phyloP scores from a whole-genome alignment of 2,888 invertebrate genomes.

The Limnephilus lunatus region DNA sequence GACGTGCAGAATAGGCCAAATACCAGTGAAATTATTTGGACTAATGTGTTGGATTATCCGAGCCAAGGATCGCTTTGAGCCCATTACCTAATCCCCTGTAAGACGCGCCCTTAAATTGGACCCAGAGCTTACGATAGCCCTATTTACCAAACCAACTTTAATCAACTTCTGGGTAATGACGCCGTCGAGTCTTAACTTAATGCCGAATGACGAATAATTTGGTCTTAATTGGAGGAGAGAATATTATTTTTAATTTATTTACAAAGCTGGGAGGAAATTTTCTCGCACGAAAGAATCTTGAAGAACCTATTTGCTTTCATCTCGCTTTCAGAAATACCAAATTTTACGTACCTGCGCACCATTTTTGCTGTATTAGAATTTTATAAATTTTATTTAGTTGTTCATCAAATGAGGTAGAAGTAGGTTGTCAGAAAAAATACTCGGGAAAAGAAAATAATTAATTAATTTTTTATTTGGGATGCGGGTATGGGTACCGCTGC shows the following conservation, averaged over 20 bases:
- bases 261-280: background rate
- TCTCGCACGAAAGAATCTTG: background rate
- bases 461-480: too few species aligned
- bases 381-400: background rate
- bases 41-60: constrained; percentile 20
- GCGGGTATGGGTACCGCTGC: too few species aligned
- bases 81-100: constrained; percentile 26
- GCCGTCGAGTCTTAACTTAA: constrained; percentile 19
- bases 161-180: constrained; percentile 40
- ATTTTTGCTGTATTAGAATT: background rate
- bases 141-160: constrained; percentile 48
- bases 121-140: constrained; percentile 21
- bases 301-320: background rate
- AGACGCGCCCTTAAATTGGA: constrained; percentile 27
- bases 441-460: too few species aligned
- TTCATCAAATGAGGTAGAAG: background rate
- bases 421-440: background rate
- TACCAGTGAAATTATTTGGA: constrained; percentile 24
- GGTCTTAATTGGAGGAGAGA: background rate
- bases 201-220: constrained; percentile 13
- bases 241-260: constrained; percentile 9
- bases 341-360: background rate
- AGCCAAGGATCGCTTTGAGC: constrained; percentile 18
- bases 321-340: background rate
- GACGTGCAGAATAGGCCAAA: background rate